Evolutionary conservation across 2,113 vertebrate genomes (phyloP).

Genomic region (Geococcyx californianus): DNA sequence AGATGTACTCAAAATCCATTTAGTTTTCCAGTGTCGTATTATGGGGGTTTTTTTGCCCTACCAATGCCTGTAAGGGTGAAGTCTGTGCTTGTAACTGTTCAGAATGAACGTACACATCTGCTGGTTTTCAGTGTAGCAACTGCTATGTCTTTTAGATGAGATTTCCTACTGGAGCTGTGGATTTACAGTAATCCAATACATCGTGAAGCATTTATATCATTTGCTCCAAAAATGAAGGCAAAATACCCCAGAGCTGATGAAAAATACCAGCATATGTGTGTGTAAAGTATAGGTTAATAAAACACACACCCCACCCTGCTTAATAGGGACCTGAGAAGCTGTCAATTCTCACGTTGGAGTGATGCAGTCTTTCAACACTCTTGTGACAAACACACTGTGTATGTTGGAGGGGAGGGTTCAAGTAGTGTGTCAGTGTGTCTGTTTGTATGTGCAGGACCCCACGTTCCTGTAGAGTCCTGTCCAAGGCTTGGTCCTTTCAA

Average conservation of each 20-base stretch:
- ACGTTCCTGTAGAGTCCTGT: background rate
- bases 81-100: background rate
- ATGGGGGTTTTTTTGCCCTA: background rate
- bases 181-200: rapidly evolving
- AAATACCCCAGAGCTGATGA: background rate
- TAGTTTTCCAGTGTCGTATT: background rate
- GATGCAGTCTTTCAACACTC: background rate
- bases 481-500: background rate
- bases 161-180: background rate
- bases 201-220: background rate
- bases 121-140: background rate
- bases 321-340: background rate
- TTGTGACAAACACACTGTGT: background rate
- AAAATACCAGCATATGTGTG: background rate
- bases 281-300: background rate
- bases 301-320: background rate
- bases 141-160: background rate
- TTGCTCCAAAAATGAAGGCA: background rate
- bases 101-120: background rate
- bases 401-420: too few species aligned
- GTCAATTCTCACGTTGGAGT: rapidly evolving
- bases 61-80: background rate
- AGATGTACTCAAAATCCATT: background rate
- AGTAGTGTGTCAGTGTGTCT: rapidly evolving
- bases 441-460: too few species aligned